Conservation (phyloP, 1,140 invertebrate genomes). For the Apis mellifera region Amel_HAv3.1 CM009942.2:11323001-11323500, state of each 20-base stretch:
- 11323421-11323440: not conserved
- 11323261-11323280: slow-evolving; percentile 39
- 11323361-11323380: not conserved
- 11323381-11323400: slow-evolving; percentile 34
- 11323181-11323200: not conserved
- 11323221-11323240: slow-evolving; percentile 6
- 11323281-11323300: slow-evolving; percentile 62
- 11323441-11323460: slow-evolving; percentile 9
- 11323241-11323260: slow-evolving; percentile 13
- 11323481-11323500: slow-evolving; percentile 10
- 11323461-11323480: slow-evolving; percentile 41
- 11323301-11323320: slow-evolving; percentile 58
- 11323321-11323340: slow-evolving; percentile 43
- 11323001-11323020: slow-evolving; percentile 30
- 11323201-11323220: not conserved
- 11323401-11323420: slow-evolving; percentile 29
- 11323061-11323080: slow-evolving; percentile 50
- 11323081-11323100: slow-evolving; percentile 37
- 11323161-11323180: not conserved
- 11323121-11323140: not conserved
- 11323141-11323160: slow-evolving; percentile 7
- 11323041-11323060: slow-evolving; percentile 35
- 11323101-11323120: slow-evolving; percentile 21
- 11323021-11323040: slow-evolving; percentile 41
- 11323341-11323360: slow-evolving; percentile 1